A percentile compares a stretch with the other conserved stretches of the same genome.
Conservation (phyloP, 2,113 vertebrate species). For the Hypanus sabinus region DNA sequence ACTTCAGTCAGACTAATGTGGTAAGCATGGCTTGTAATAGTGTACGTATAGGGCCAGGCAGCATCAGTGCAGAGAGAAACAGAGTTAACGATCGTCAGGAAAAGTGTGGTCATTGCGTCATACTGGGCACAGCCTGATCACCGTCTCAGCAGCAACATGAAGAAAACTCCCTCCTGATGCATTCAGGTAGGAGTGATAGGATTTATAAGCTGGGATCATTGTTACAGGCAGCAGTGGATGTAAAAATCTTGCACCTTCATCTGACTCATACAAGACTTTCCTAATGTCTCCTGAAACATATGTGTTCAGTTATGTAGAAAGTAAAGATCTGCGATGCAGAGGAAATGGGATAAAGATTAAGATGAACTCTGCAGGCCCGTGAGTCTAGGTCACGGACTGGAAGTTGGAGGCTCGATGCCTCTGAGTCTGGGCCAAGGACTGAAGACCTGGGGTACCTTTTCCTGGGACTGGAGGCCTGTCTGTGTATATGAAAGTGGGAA, state of each 20-base stretch:
- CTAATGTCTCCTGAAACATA: neutral
- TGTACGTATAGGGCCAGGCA: too few species aligned
- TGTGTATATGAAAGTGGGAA: too few species aligned
- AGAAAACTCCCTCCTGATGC: neutral
- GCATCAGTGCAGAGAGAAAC: too few species aligned
- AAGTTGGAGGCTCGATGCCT: too few species aligned
- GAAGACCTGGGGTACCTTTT: too few species aligned
- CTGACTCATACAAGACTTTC: neutral
- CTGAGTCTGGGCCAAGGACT: too few species aligned
- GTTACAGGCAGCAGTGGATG: neutral
- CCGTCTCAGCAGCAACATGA: neutral
- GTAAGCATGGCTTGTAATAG: too few species aligned
- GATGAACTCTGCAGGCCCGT: too few species aligned
- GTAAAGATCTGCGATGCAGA: neutral
- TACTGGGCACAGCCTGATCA: neutral
- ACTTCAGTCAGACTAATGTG: neutral
- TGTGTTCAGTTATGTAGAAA: neutral
- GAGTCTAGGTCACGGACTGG: too few species aligned
- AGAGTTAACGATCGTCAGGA: too few species aligned
- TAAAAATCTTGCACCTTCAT: neutral
- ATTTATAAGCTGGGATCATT: neutral
- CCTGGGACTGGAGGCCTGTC: too few species aligned
- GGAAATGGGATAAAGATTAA: neutral
- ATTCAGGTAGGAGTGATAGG: neutral
- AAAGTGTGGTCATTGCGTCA: too few species aligned